These are phyloP conservation scores for Drosophila helvetica DNA, from an alignment of 2,888 invertebrate species.

Conservation along the genomic window DNA sequence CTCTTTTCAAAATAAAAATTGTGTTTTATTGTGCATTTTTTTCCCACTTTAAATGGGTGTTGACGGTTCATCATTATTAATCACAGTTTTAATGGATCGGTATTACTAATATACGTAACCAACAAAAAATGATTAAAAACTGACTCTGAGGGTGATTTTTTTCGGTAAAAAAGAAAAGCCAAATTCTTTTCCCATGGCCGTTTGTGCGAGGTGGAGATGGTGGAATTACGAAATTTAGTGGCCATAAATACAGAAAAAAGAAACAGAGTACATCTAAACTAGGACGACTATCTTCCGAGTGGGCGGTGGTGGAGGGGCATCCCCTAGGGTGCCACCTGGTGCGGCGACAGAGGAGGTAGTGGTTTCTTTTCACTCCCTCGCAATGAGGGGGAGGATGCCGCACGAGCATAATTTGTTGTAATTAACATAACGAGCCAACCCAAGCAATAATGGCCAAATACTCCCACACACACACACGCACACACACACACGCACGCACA, in stretches of 20 bases:
- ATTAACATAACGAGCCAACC: constrained; percentile 77
- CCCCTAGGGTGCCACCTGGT: constrained; percentile 3
- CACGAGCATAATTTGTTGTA: constrained; percentile 80
- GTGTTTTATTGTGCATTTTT: too few relatives aligned
- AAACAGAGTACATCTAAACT: neutral
- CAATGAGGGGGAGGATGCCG: constrained; percentile 49
- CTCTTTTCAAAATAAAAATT: too few relatives aligned
- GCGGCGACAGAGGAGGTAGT: constrained; percentile 1
- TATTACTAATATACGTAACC: too few relatives aligned
- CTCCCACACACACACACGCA: constrained; percentile 37
- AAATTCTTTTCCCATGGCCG: too few relatives aligned
- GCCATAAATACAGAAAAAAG: neutral
- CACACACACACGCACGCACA: constrained; percentile 8
- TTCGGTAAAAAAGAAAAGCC: too few relatives aligned
- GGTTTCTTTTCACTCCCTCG: constrained; percentile 27
- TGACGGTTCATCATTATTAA: too few relatives aligned
- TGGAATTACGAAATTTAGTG: neutral
- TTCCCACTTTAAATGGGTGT: too few relatives aligned
- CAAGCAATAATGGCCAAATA: constrained; percentile 70
- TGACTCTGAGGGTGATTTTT: too few relatives aligned
- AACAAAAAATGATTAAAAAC: too few relatives aligned
- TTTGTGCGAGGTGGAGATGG: neutral
- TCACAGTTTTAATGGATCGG: too few relatives aligned
- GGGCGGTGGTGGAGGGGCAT: neutral
- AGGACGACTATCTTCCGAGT: neutral